Base-by-base conservation (phyloP, 2,888 invertebrate species). In the Iphiclides podalirius region DNA sequence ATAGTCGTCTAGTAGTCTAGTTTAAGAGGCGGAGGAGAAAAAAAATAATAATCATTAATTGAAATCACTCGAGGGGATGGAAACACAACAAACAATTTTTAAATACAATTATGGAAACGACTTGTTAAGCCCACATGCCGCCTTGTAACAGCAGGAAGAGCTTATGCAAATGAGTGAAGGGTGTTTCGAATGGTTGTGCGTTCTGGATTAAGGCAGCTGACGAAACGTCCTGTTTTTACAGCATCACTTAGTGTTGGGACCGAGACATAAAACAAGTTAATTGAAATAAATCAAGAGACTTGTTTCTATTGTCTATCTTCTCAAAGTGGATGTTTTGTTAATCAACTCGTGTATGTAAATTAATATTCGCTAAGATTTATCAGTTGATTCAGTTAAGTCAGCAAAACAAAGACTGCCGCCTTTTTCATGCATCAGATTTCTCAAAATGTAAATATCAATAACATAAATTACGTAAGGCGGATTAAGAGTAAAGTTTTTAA, bases 131-230 rank as follows among this genome's bases (percentile, higher is more conserved):
- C 44, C 45, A 75, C 71, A 75, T 67, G 75, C 79, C 75, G 72
- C 84, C 82, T 82, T 82, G 79, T 79, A 72, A 71, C 71, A 71
- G 72, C 53, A 54, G 66, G 77, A 75, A 75, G 80, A 82, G 80
- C 76, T 82, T 81, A 84, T 84, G 83, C 72, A 83, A 85, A 86
- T 82, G 81, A 79, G 70, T 73, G 72, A 78, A 77, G 82, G 82
- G 81, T 77, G 70, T 68, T 70, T 61, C 60, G 63, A 73, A 66
- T 61, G 64, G 58, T 58, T 59, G 56, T 71, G 75, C 68, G 66
- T 66, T 70, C 72, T 64, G 83, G 82, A 81, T 84, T 81, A 82
- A 64, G 69, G 70, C 72, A 76, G 69, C 64, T 61, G 71, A 72
- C 65, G 65, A 67, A 65, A 67, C 67, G 66, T 68, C 65, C 63